Evolutionary conservation across 2,888 invertebrate genomes (phyloP).

Genomic region (Leucoma salicis): DNA sequence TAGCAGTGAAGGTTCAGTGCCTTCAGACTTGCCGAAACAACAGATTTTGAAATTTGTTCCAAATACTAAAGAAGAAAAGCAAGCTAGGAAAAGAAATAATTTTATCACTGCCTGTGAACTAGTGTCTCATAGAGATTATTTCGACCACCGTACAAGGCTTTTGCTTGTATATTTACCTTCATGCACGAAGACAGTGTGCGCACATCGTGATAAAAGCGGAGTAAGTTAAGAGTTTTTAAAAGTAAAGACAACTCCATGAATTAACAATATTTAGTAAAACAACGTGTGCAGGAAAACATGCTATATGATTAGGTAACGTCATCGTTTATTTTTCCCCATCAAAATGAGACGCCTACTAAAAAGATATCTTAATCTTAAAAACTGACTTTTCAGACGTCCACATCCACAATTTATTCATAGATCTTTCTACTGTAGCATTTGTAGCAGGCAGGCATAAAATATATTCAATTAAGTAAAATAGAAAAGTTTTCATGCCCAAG

Average conservation of each 20-base stretch:
- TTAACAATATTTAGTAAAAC: background rate
- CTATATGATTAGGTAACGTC: background rate
- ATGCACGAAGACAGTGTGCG: slow-evolving; percentile 50
- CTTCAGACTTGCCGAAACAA: slow-evolving; percentile 43
- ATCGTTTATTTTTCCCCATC: background rate
- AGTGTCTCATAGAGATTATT: slow-evolving; percentile 59
- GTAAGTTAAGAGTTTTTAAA: slow-evolving; percentile 33
- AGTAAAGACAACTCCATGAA: background rate
- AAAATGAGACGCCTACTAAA: no score
- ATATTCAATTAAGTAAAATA: no score
- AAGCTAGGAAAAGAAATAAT: slow-evolving; percentile 52
- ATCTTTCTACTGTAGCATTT: no score
- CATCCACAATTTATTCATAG: no score
- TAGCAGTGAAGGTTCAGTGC: slow-evolving; percentile 15
- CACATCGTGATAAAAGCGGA: slow-evolving; percentile 43
- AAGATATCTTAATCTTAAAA: background rate
- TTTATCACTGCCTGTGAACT: slow-evolving; percentile 64
- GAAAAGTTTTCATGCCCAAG: no score
- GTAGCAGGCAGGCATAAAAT: no score
- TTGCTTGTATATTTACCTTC: slow-evolving; percentile 53
- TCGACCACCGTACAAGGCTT: slow-evolving; percentile 50
- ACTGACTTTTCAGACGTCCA: background rate
- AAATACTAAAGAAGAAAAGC: slow-evolving; percentile 39
- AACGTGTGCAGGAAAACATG: background rate
- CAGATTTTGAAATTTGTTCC: slow-evolving; percentile 13